A percentile compares a stretch with the other conserved stretches of the same genome.
Evolutionary conservation across 2,113 vertebrate genomes (phyloP).

Genomic region (Phrynocephalus versicolor): DNA sequence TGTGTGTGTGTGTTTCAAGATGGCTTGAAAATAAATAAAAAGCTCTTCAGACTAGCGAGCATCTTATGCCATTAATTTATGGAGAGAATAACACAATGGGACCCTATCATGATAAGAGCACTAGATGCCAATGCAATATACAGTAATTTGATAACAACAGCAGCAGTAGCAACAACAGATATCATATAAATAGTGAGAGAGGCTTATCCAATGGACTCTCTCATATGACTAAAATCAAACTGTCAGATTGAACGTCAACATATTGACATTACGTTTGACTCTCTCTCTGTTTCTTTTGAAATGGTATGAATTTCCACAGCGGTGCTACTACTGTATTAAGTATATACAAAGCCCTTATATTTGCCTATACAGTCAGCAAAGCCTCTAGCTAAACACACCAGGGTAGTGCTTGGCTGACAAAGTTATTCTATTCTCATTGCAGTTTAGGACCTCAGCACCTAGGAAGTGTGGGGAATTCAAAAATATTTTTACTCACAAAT

Average conservation of each 20-base stretch:
- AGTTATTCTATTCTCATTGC: background rate
- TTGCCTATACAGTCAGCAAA: background rate
- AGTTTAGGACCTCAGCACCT: background rate
- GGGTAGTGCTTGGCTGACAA: slow-evolving; percentile 2
- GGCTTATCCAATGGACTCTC: background rate
- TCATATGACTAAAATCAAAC: slow-evolving; percentile 3
- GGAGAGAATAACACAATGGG: slow-evolving; percentile 5
- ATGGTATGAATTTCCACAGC: slow-evolving; percentile 10
- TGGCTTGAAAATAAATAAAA: slow-evolving; percentile 12
- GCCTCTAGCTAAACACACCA: slow-evolving; percentile 9
- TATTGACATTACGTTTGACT: slow-evolving; percentile 15
- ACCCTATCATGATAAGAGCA: background rate
- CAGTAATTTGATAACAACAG: slow-evolving; percentile 10
- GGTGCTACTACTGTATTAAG: background rate
- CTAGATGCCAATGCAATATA: background rate
- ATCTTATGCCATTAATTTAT: slow-evolving; percentile 8
- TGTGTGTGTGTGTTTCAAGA: background rate
- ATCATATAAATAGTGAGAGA: background rate
- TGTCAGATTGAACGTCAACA: background rate
- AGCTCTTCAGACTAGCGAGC: background rate
- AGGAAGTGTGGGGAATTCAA: background rate
- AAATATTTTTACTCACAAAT: background rate
- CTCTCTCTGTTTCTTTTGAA: background rate
- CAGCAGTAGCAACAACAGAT: background rate
- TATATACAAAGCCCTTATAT: background rate